Conservation (phyloP, 2,113 vertebrate species). For the Albula glossodonta region DNA sequence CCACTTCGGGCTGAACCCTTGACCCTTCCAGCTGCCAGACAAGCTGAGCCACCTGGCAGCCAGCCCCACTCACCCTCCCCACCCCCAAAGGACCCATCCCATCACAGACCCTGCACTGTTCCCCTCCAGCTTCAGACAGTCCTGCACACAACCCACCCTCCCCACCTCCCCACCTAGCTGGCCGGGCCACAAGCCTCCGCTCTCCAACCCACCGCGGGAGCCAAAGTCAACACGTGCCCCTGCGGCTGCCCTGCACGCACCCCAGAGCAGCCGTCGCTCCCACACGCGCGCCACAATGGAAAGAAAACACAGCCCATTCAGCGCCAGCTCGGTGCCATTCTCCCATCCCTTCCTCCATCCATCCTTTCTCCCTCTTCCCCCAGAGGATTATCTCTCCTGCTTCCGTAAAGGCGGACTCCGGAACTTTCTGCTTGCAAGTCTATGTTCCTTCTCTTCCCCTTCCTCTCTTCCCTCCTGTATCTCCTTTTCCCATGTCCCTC, state of each 20-base stretch:
- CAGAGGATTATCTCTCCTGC: background rate
- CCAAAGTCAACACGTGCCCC: background rate
- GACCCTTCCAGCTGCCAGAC: background rate
- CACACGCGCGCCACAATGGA: background rate
- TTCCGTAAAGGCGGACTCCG: background rate
- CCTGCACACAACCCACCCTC: background rate
- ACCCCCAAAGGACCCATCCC: background rate
- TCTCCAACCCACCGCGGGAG: background rate
- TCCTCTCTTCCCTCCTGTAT: background rate
- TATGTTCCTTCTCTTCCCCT: background rate
- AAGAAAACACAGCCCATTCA: background rate
- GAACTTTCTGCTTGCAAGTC: background rate
- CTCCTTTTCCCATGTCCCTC: background rate
- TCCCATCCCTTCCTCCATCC: slow-evolving; percentile 23
- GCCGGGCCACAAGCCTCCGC: background rate
- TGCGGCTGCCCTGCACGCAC: background rate
- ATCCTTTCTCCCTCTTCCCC: background rate
- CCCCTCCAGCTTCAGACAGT: background rate
- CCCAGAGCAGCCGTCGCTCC: background rate
- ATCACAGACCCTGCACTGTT: slow-evolving; percentile 1
- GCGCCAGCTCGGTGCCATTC: background rate
- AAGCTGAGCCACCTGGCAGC: background rate
- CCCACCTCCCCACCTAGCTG: background rate
- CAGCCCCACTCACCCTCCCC: background rate
- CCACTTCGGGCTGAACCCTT: background rate